Base-by-base conservation (phyloP, 2,888 invertebrate genomes). In the Ischnura elegans region DNA sequence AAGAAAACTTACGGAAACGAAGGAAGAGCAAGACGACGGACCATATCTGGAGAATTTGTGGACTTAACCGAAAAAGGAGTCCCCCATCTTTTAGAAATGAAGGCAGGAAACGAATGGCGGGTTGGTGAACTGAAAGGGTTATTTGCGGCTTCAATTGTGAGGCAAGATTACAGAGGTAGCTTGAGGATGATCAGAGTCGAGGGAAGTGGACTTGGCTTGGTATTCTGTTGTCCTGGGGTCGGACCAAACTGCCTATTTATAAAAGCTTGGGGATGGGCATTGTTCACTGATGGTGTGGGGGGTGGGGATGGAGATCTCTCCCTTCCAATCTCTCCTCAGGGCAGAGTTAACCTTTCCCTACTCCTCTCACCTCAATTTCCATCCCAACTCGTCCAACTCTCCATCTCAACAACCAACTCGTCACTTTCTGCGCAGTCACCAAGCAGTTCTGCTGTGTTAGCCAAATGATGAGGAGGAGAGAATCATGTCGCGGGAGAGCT, bases 171-270 rank as follows among this genome's bases (percentile, higher is more conserved):
- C 25, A 76, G 76, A 36, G 76, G 29, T 29, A 13, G 76, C 10
- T 16, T 3, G 66, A 66, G 66, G 29, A 16, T 76, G 76, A 36
- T 29, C 13, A 36, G n/a, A 76, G 29, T 0, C 29, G 76, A n/a
- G n/a, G 2, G n/a, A 76, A 13, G 76, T n/a, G 76, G 76, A 76
- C 76, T 76, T 76, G 76, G 76, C 76, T 36, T 76, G 76, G 36
- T 76, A 76, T 76, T 76, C 76, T 76, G 76, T 76, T 76, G 76
- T 76, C 36, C 76, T 76, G 76, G 76, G 76, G 76, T 76, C 36
- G 76, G 76, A 76, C 76, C 76, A 76, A 76, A 76, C 76, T 29
- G 36, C 76, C 76, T 76, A 76, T 76, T 76, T 76, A 76, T 76
- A 76, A 76, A 76, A 76, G 76, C 76, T 36, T 8, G 16, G 76